Evolutionary conservation across 1,140 invertebrate species (phyloP).

Genomic region (Zaprionus tsacasi): DNA sequence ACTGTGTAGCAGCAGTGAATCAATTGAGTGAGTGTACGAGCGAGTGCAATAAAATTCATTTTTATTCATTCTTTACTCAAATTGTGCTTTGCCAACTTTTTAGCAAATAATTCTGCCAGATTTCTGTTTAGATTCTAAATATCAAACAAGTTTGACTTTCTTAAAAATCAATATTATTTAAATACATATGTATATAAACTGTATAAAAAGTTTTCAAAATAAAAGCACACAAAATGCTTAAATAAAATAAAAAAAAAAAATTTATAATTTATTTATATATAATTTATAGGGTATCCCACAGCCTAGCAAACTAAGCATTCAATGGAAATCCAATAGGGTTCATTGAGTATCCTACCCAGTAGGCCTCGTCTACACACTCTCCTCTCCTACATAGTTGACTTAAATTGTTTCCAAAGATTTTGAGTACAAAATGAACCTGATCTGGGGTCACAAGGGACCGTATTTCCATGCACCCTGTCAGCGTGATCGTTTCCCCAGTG

Average conservation of each 20-base stretch:
- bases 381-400: background rate
- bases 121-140: background rate
- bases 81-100: background rate
- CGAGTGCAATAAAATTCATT: background rate
- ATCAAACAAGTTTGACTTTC: too few species aligned
- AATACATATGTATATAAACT: too few species aligned
- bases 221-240: too few species aligned
- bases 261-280: too few species aligned
- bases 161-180: too few species aligned
- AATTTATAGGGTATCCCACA: too few species aligned
- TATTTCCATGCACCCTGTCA: slow-evolving; percentile 30
- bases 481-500: slow-evolving; percentile 31
- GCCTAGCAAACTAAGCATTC: too few species aligned
- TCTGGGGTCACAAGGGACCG: slow-evolving; percentile 34
- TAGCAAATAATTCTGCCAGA: background rate
- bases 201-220: too few species aligned
- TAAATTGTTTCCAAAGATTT: background rate
- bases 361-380: background rate
- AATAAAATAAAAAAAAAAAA: too few species aligned
- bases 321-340: too few species aligned
- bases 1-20: background rate
- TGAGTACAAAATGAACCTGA: slow-evolving; percentile 26
- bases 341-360: background rate
- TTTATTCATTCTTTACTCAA: background rate
- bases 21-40: background rate